A percentile compares a stretch with the other conserved stretches of the same genome.
phyloP scores from a whole-genome alignment of 1,140 invertebrate genomes.

The Subanguina moxae region DNA sequence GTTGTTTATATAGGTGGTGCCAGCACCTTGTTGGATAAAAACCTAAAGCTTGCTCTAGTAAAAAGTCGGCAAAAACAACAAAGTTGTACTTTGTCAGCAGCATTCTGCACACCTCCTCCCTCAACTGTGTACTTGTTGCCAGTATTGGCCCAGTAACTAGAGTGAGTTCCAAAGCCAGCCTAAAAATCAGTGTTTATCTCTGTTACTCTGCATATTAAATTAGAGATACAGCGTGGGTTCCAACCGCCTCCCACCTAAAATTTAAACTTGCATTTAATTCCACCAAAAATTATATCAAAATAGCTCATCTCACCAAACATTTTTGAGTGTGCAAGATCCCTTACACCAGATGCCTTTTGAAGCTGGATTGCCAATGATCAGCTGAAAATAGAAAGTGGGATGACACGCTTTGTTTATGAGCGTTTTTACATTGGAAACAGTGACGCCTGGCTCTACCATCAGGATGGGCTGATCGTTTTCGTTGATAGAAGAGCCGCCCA shows the following conservation, averaged over 20 bases:
- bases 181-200: neutral
- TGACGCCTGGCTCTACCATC: neutral
- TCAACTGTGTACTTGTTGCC: slow-evolving; percentile 5
- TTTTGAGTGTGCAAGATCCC: slow-evolving; percentile 12
- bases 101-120: slow-evolving; percentile 8
- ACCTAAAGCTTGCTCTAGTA: neutral
- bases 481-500: slow-evolving; percentile 5
- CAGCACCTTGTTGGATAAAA: slow-evolving; percentile 9
- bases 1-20: slow-evolving; percentile 5
- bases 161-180: too few relatives aligned
- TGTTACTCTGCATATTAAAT: neutral
- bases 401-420: neutral
- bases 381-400: neutral
- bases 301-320: neutral
- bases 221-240: slow-evolving; percentile 9
- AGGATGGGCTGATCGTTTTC: slow-evolving; percentile 6
- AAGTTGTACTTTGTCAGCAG: slow-evolving; percentile 4
- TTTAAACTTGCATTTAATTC: neutral
- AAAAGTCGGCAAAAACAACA: neutral
- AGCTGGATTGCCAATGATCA: slow-evolving; percentile 11
- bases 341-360: slow-evolving; percentile 15
- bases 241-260: slow-evolving; percentile 1
- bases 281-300: neutral
- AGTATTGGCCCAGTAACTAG: neutral
- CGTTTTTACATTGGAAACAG: neutral